Base-by-base conservation (phyloP, 2,888 invertebrate species). In the Clunio marinus region DNA sequence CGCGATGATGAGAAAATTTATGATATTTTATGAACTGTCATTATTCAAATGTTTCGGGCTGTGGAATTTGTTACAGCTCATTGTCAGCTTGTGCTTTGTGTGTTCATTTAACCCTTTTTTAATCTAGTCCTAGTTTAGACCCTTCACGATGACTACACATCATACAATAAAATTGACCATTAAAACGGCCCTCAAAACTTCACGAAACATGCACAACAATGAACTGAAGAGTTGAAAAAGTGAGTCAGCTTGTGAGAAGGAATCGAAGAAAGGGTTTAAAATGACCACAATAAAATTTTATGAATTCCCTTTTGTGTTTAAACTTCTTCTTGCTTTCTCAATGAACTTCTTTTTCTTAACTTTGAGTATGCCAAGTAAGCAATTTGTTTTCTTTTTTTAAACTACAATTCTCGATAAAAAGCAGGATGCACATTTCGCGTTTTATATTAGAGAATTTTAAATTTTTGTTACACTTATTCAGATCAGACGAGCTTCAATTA, bases 241-340 rank as follows among this genome's bases (percentile, higher is more conserved):
- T 51, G 65, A 55, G 66, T 66, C 66, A 66, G 66, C 66, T 66
- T 66, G 66, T 22, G 66, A 66, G 25, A 55, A 24, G 45, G 27
- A 20, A 8, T 13, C 32, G 20, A 8, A 25, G 41, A 62, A 63
- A 66, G 55, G 66, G 66, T 22, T 66, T 66, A 46, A 66, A 66
- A 66, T 66, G 66, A 66, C 66, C 66, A 66, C 66, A 66, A 66
- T 66, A 66, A 66, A 66, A 55, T 66, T 66, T 66, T 55, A 66
- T 66, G 66, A 41, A 62, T 41, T 24, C 45, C 20, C 15, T 32
- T 32, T 17, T n/a, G 15, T 13, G 1, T 57, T 24, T n/a, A 24
- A 27, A 57, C 27, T 45, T 45, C 41, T 41, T 63, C 28, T 66
- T 55, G 35, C 17, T 27, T 10, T 27, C n/a, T 32, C 24, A 28